These are phyloP conservation scores for Chelmon rostratus DNA, from an alignment of 2,797 vertebrate species.

Conservation along the genomic window DNA sequence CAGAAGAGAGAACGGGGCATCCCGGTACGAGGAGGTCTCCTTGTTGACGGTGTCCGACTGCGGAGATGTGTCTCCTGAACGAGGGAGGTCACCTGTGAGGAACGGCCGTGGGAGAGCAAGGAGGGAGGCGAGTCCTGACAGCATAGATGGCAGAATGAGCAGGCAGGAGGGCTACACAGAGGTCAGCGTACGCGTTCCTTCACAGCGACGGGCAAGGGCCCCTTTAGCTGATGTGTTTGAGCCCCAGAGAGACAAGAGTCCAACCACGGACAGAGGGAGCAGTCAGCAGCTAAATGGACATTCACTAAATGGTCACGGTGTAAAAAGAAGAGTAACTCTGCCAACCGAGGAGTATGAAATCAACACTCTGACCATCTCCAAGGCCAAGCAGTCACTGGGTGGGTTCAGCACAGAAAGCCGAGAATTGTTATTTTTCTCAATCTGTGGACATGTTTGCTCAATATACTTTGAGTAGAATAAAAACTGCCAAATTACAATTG, in stretches of 20 bases:
- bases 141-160: constrained; percentile 60
- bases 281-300: constrained; percentile 70
- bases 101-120: constrained; percentile 70
- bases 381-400: constrained; percentile 95
- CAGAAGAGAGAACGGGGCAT: constrained; percentile 56
- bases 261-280: constrained; percentile 43
- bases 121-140: constrained; percentile 76
- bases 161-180: constrained; percentile 82
- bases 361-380: constrained; percentile 89
- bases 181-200: constrained; percentile 83
- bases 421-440: background rate
- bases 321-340: constrained; percentile 43
- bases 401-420: constrained; percentile 57
- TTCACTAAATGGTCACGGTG: constrained; percentile 62
- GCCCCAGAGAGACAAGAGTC: constrained; percentile 57
- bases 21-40: constrained; percentile 50
- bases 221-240: constrained; percentile 74
- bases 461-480: background rate
- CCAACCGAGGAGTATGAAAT: constrained; percentile 83
- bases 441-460: background rate
- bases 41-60: constrained; percentile 67
- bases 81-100: constrained; percentile 83
- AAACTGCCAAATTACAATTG: background rate
- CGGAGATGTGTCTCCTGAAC: constrained; percentile 69
- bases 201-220: constrained; percentile 63